Evolutionary conservation across 2,888 invertebrate species (phyloP).

Genomic region (Erynnis tages): DNA sequence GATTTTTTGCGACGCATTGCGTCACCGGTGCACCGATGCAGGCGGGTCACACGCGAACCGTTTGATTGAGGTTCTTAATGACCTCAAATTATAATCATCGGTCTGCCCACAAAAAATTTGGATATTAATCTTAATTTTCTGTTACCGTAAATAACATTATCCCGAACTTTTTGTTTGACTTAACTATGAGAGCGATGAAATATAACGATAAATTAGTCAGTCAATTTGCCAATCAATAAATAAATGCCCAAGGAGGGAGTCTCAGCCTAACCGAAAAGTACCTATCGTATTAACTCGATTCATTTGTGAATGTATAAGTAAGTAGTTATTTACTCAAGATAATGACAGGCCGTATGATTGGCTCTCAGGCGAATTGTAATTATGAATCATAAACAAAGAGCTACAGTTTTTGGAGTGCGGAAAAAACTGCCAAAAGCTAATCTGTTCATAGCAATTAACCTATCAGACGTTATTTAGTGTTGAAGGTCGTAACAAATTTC

Average conservation of each 20-base stretch:
- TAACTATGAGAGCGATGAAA: slow-evolving; percentile 57
- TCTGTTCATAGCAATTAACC: slow-evolving; percentile 76
- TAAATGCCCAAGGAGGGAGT: slow-evolving; percentile 51
- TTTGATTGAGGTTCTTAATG: slow-evolving; percentile 66
- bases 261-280: slow-evolving; percentile 41
- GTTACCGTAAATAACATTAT: slow-evolving; percentile 54
- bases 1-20: slow-evolving; percentile 38
- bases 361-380: slow-evolving; percentile 69
- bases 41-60: slow-evolving; percentile 59
- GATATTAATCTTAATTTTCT: slow-evolving; percentile 70
- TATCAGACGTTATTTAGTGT: slow-evolving; percentile 71
- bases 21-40: slow-evolving; percentile 51
- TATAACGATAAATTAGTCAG: slow-evolving; percentile 40
- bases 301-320: slow-evolving; percentile 61
- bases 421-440: slow-evolving; percentile 76
- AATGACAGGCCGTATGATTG: slow-evolving; percentile 77
- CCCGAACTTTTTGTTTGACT: slow-evolving; percentile 32
- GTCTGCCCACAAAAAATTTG: slow-evolving; percentile 54
- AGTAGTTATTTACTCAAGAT: slow-evolving; percentile 75
- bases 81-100: slow-evolving; percentile 64
- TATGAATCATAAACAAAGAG: slow-evolving; percentile 75
- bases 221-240: slow-evolving; percentile 56
- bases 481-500: slow-evolving; percentile 57
- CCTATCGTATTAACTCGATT: slow-evolving; percentile 59
- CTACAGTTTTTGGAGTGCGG: slow-evolving; percentile 49